phyloP scores from a whole-genome alignment of 23 tunicate species.

The Trididemnum clinides region DNA sequence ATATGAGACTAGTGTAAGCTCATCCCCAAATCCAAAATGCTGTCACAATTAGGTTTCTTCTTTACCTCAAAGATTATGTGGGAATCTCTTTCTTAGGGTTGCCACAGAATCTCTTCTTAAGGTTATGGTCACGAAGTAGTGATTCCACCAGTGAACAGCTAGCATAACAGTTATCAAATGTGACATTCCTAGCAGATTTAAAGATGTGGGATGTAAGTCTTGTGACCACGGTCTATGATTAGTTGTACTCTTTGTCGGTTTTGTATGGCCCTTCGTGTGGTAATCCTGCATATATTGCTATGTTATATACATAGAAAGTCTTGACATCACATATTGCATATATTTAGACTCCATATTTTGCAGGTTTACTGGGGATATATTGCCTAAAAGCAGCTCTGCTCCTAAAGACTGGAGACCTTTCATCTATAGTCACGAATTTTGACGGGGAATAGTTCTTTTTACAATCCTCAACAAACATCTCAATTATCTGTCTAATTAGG shows the following conservation, averaged over 20 bases:
- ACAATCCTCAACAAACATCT: neutral
- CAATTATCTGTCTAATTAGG: neutral
- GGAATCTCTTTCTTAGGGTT: neutral
- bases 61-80: neutral
- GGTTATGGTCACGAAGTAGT: constrained; percentile 18
- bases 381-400: neutral
- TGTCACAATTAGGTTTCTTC: neutral
- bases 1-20: constrained; percentile 16
- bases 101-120: constrained; percentile 20
- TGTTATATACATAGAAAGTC: neutral
- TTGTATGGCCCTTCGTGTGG: constrained; percentile 6
- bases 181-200: neutral
- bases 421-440: neutral
- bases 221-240: neutral
- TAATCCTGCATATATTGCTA: neutral
- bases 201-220: neutral
- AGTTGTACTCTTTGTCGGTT: neutral
- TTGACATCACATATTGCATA: neutral
- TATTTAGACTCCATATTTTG: neutral
- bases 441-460: neutral
- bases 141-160: neutral
- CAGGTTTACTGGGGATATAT: constrained; percentile 1
- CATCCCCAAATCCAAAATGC: constrained; percentile 18
- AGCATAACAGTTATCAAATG: constrained; percentile 27
- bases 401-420: neutral